Percentiles rank a stretch among this genome's conserved stretches.
These are phyloP conservation scores for Leuciscus waleckii DNA, from an alignment of 2,797 vertebrate species.

Conservation along the genomic window DNA sequence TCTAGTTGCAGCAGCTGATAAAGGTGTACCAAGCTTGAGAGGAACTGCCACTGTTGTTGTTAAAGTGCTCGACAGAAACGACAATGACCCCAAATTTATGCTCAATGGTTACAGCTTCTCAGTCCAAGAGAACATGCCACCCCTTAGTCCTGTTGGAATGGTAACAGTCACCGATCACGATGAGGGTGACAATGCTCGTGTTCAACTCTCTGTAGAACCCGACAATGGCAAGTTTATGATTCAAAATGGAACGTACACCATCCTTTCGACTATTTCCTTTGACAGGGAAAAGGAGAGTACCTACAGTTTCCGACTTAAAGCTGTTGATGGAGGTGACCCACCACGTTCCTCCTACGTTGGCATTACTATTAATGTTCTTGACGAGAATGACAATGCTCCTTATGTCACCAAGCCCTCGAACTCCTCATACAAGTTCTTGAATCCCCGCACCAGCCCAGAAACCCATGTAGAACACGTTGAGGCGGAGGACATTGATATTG, in stretches of 20 bases:
- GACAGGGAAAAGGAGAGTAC: constrained; percentile 97
- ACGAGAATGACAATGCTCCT: constrained; percentile 96
- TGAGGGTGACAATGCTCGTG: constrained; percentile 90
- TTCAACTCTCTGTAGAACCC: constrained; percentile 90
- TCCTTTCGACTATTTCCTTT: constrained; percentile 96
- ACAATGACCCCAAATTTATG: constrained; percentile 98
- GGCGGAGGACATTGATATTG: constrained; percentile 94
- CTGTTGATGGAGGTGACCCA: constrained; percentile 90
- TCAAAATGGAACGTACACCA: constrained; percentile 95
- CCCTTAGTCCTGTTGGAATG: constrained; percentile 93
- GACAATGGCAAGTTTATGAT: constrained; percentile 96
- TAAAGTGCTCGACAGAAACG: constrained; percentile 93
- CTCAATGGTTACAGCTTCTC: constrained; percentile 96
- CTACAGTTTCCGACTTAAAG: constrained; percentile 95
- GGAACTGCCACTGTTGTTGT: constrained; percentile 92
- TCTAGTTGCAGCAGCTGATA: constrained; percentile 90
- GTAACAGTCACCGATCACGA: constrained; percentile 94
- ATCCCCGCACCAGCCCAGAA: constrained; percentile 83
- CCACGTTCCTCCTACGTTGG: constrained; percentile 94
- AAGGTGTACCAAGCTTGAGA: constrained; percentile 90
- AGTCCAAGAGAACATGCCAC: constrained; percentile 94
- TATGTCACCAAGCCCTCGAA: constrained; percentile 95
- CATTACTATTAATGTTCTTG: constrained; percentile 95
- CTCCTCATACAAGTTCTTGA: constrained; percentile 90
- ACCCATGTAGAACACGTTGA: constrained; percentile 90